Evolutionary conservation across 2,888 invertebrate genomes (phyloP), one percentile per base, ranked within the genome.

Genomic region (Andrena haemorrhoa): DNA sequence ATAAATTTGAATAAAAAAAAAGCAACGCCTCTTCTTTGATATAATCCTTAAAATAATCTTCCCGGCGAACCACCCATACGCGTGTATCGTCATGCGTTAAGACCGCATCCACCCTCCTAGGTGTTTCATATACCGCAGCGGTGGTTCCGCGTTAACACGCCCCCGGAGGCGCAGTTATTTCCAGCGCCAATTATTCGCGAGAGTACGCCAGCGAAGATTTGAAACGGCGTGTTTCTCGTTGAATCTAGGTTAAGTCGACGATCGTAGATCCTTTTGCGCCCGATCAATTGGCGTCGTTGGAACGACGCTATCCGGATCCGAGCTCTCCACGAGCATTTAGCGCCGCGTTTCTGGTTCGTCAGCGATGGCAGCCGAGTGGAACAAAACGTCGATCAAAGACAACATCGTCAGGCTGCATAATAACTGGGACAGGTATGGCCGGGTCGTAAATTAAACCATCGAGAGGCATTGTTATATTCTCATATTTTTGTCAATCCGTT

Each of bases 171-270:
- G 56, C 47, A 61, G 64, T 70, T 70, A 76, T 76, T 70, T 65
- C n/a, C 69, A 70, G 70, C 79, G 23, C 26, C 60, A 74, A 79
- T 81, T 79, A 79, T 68, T 72, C 66, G 29, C 64, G 60, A 73
- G 35, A 33, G 20, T 47, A 10, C 61, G 60, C 41, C 41, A 41
- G 66, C 63, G 79, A 73, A 74, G 73, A 64, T 81, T 65, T 53
- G 16, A 69, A 79, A 69, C 64, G 41, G 10, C 69, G 1, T 78
- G 26, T 35, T 7, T 35, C 20, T 10, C 41, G 61, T 20, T 31
- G 69, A 33, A 79, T 60, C 47, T 58, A 31, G 58, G 58, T 60
- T 70, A 74, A 69, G 58, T 29, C 53, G 7, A 26, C 1, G 58
- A 72, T 60, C 20, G 12, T 20, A 31, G 33, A 58, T 35, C 51